Evolutionary conservation across 2,113 vertebrate genomes (phyloP).

Genomic region (Callipepla californica): DNA sequence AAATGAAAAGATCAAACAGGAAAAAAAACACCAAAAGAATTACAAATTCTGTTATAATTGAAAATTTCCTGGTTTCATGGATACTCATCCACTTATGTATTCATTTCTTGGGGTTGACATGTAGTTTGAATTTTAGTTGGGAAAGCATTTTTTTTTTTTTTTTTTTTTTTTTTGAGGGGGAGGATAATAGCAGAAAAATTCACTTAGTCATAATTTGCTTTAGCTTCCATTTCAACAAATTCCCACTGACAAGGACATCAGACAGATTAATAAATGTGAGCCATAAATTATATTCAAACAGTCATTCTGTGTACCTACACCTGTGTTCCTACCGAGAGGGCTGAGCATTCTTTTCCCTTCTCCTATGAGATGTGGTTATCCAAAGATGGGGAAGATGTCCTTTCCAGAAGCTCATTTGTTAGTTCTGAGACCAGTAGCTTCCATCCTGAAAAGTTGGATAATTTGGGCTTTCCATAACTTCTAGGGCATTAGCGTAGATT

Average conservation of each 20-base stretch:
- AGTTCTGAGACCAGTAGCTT: background rate
- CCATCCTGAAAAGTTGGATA: background rate
- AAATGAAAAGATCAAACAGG: background rate
- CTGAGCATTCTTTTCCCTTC: background rate
- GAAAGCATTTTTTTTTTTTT: background rate
- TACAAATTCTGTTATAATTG: background rate
- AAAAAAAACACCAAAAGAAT: background rate
- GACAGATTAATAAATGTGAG: background rate
- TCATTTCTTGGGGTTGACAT: background rate
- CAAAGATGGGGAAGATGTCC: background rate
- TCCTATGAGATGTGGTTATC: background rate
- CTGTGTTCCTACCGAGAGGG: fast-evolving
- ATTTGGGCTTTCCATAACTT: background rate
- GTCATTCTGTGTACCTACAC: background rate
- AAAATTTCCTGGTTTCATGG: background rate
- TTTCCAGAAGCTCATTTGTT: background rate
- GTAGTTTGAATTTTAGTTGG: background rate
- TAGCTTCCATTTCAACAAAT: background rate
- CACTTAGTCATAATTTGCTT: background rate
- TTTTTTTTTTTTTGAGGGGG: too few relatives aligned
- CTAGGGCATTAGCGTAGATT: background rate
- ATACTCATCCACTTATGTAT: background rate
- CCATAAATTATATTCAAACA: background rate
- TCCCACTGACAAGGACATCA: background rate
- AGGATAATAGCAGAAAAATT: background rate